Evolutionary conservation across 2,888 invertebrate species (phyloP).

Genomic region (Sphaerophoria rueppellii): DNA sequence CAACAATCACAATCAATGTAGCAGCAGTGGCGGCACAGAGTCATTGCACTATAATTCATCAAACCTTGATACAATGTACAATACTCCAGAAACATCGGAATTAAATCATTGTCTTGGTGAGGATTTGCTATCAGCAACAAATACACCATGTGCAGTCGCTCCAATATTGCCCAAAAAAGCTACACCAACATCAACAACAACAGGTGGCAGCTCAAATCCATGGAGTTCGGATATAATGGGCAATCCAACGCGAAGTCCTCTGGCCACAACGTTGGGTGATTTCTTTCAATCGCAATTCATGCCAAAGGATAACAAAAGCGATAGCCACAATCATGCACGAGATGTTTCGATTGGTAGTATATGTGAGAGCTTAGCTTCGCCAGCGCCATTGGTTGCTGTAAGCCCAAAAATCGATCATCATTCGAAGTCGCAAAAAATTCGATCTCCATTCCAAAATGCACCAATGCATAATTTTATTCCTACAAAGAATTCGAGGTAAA

Average conservation of each 20-base stretch:
- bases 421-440: constrained; percentile 75
- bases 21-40: constrained; percentile 33
- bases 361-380: constrained; percentile 75
- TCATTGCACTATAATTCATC: constrained; percentile 47
- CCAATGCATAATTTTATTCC: constrained; percentile 50
- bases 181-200: constrained; percentile 30
- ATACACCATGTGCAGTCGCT: constrained; percentile 41
- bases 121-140: constrained; percentile 41
- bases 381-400: constrained; percentile 77
- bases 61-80: constrained; percentile 40
- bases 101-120: constrained; percentile 41
- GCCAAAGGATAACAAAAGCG: constrained; percentile 45
- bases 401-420: constrained; percentile 79
- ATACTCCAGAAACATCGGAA: constrained; percentile 39
- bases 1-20: constrained; percentile 18
- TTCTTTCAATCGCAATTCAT: constrained; percentile 51
- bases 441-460: constrained; percentile 80
- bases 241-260: constrained; percentile 49
- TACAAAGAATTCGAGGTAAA: constrained; percentile 56
- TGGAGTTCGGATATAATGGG: constrained; percentile 39
- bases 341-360: constrained; percentile 34
- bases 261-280: constrained; percentile 42
- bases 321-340: constrained; percentile 40
- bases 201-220: constrained; percentile 19
- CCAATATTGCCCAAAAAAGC: constrained; percentile 59